Evolutionary conservation across 2,888 invertebrate genomes (phyloP), one percentile per base, ranked within the genome.

Genomic region (Oithona nana): DNA sequence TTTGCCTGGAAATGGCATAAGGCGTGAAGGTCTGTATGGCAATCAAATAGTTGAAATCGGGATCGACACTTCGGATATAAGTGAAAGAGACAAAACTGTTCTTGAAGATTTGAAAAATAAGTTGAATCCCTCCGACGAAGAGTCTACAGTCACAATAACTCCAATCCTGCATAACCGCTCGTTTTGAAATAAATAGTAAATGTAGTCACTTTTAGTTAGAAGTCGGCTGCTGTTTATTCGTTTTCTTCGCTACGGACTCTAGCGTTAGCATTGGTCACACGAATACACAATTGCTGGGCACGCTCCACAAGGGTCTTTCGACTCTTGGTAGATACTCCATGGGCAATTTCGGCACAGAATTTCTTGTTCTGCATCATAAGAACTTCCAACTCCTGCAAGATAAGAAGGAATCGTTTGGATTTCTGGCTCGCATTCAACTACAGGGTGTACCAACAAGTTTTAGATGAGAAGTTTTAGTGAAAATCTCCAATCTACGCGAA

Each of bases 281-380:
- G 82, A 72, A 98, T 88, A 66, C 90, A 86, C 66, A 98, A 79
- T 73, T 97, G 94, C 73, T 92, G 89, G 1, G 97, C 95, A 66
- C 98, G 81, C 75, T 95, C 94, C 11, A 97, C 94, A 68, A 99
- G 97, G 2, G 78, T 78, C 78, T 94, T 94, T 67, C 98, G 83
- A 72, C 95, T 98, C 77, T 90, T 93, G n/a, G 93, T 88, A 66
- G 94, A 94, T 0, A 98, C 97, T 28, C 83, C 88, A 73, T 95
- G 95, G 1, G 94, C 94, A 68, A 99, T 94, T 79, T 98, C 98
- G 28, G 88, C 98, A 73, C 94, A 92, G 77, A 86, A 98, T 68
- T 88, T 87, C 69, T 93, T 81, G 77, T 97, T 98, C 74, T 97
- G 95, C 97, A 98, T 98, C 83, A 99, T 83, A 60, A 98, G 78